These are phyloP conservation scores for Melipona quadrifasciata DNA, from an alignment of 1,140 invertebrate species.

Conservation along the genomic window DNA sequence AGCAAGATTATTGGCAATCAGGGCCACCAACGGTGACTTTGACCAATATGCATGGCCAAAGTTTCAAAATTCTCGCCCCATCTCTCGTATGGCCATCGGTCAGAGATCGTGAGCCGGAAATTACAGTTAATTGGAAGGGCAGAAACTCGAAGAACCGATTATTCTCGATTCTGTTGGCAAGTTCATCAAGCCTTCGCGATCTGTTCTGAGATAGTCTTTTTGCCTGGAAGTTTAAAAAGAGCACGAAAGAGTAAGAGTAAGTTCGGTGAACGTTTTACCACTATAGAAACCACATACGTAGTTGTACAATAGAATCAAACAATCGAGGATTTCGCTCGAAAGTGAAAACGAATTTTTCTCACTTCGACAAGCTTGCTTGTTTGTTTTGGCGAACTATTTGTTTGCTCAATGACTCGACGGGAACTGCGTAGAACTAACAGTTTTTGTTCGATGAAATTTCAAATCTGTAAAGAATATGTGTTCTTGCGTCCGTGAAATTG, in stretches of 20 bases:
- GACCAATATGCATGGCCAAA: conserved; percentile 12
- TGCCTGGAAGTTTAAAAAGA: not conserved
- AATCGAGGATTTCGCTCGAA: no score
- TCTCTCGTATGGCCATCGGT: not conserved
- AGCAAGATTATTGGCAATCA: not conserved
- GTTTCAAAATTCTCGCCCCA: conserved; percentile 15
- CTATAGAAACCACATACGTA: no score
- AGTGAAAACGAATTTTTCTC: not conserved
- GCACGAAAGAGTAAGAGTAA: not conserved
- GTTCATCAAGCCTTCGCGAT: conserved; percentile 6
- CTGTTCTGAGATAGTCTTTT: not conserved
- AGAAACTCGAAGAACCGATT: conserved; percentile 30
- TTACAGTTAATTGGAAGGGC: conserved; percentile 30
- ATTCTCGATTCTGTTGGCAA: conserved; percentile 18
- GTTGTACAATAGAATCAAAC: not conserved
- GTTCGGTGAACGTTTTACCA: not conserved
- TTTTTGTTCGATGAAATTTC: no score
- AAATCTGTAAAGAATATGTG: no score
- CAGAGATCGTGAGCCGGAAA: conserved; percentile 50
- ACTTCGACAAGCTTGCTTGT: not conserved
- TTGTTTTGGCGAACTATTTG: no score
- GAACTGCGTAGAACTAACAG: no score
- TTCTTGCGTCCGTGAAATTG: no score
- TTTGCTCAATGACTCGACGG: no score
- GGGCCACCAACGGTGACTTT: not conserved